Base-by-base conservation (phyloP, 2,113 vertebrate species). In the Maccullochella peelii region DNA sequence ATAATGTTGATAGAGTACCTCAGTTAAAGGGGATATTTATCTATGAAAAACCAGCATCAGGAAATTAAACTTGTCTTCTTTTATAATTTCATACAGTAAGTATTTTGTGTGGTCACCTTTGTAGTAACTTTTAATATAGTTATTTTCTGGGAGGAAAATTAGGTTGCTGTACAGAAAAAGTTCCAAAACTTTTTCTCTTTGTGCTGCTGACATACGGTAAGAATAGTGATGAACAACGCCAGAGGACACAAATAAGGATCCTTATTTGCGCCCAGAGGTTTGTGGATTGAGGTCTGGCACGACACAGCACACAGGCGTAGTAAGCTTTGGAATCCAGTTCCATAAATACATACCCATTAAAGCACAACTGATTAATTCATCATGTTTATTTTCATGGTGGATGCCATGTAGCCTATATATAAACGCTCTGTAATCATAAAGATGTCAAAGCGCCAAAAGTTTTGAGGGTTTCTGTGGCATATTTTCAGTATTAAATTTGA, bases 331-430 rank as follows among this genome's bases (percentile, higher is more conserved):
- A 81, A 85, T 71, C 40, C 40, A 71, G 50, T 49, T 62, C 58
- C 82, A 88, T 65, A 84, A 90, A 88, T 81, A 84, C 70, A 81
- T 78, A 49, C 16, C 68, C 76, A 84, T 89, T 82, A 82, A 86
- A 83, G 78, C 73, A 79, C 38, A 80, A 52, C 58, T 83, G 77
- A 91, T 89, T 86, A 80, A 92, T 86, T 87, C 55, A 76, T 86
- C 66, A 80, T 86, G 72, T 88, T 89, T 81, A 79, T 91, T 85
- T 91, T 62, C 50, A 83, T 54, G 38, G 61, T 62, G 73, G 63
- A 86, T 87, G 65, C 67, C 80, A 77, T 66, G 23, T 54, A 61
- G 30, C 36, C 83, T 79, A 74, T 75, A 87, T 77, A 81, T 77
- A 82, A 57, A 73, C 63, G 33, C 40, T 55, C 42, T 50, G 77